Conservation (phyloP, 2,797 vertebrate genomes). For the Danio choprae region DNA sequence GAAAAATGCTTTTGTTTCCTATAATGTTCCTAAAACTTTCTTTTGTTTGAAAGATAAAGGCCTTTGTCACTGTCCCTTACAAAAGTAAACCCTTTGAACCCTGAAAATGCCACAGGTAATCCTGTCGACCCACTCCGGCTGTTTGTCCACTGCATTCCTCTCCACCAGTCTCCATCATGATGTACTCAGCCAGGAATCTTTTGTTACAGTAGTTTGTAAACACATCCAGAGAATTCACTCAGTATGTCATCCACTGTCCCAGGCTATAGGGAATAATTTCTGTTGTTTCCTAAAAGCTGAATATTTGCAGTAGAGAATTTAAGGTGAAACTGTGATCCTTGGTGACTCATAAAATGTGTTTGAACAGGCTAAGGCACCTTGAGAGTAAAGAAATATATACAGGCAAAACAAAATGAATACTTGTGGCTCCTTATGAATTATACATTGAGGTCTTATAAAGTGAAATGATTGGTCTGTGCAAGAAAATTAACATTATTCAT, state of each 20-base stretch:
- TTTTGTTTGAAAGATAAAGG: constrained; percentile 15
- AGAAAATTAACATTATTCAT: no score
- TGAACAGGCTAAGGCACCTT: no score
- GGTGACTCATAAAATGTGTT: no score
- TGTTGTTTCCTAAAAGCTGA: constrained; percentile 43
- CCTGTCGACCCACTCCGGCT: constrained; percentile 42
- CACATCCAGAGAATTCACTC: constrained; percentile 59
- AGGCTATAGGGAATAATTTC: constrained; percentile 38
- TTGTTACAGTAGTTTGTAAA: constrained; percentile 59
- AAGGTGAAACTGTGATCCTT: no score
- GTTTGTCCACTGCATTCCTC: constrained; percentile 54
- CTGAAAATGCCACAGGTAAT: constrained; percentile 59
- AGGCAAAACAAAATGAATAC: no score
- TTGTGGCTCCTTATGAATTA: no score
- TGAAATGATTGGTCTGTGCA: no score
- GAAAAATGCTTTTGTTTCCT: neutral
- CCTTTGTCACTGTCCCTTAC: constrained; percentile 24
- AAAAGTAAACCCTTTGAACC: constrained; percentile 49
- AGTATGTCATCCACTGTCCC: constrained; percentile 44
- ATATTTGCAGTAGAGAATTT: constrained; percentile 25
- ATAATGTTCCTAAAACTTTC: neutral
- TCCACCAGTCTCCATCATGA: constrained; percentile 18
- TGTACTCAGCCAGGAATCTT: constrained; percentile 52
- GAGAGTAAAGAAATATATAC: no score
- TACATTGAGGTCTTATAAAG: no score